phyloP scores from a whole-genome alignment of 1,140 invertebrate genomes.

The Magallana ariakensis region DNA sequence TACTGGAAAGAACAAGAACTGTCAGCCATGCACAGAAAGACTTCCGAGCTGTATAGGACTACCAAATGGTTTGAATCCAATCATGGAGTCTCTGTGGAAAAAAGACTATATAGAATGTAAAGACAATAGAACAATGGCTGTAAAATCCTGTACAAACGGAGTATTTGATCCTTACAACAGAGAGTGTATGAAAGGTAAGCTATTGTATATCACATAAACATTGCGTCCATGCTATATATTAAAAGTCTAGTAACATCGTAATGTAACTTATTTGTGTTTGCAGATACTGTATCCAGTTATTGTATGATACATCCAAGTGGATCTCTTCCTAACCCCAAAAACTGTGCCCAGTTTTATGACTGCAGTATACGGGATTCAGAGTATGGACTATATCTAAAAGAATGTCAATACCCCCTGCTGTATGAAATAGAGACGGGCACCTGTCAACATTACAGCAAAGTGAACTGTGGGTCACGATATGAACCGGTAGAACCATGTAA shows the following conservation, averaged over 20 bases:
- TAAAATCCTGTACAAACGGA: slow-evolving; percentile 58
- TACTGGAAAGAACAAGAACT: slow-evolving; percentile 44
- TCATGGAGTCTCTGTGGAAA: slow-evolving; percentile 51
- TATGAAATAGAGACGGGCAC: slow-evolving; percentile 59
- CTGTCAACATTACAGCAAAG: slow-evolving; percentile 63
- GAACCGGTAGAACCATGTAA: slow-evolving; percentile 66
- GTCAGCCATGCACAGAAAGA: slow-evolving; percentile 53
- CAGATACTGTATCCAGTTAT: slow-evolving; percentile 52
- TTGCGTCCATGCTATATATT: too few relatives aligned
- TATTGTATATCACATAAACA: not conserved
- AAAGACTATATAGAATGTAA: slow-evolving; percentile 58
- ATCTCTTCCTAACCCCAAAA: slow-evolving; percentile 54
- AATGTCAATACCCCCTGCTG: slow-evolving; percentile 67
- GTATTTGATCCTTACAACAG: slow-evolving; percentile 65
- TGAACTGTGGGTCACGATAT: slow-evolving; percentile 57
- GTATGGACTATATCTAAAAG: slow-evolving; percentile 62
- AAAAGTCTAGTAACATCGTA: too few relatives aligned
- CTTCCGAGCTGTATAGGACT: slow-evolving; percentile 59
- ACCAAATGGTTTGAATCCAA: slow-evolving; percentile 58
- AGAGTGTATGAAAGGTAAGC: slow-evolving; percentile 63
- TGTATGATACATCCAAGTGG: slow-evolving; percentile 57
- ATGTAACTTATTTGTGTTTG: not conserved
- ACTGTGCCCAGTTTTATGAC: slow-evolving; percentile 72
- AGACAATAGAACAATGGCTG: slow-evolving; percentile 56
- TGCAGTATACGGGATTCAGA: slow-evolving; percentile 56